These are phyloP conservation scores for Drosophila rellima DNA, from an alignment of 2,888 invertebrate genomes.

Conservation along the genomic window DNA sequence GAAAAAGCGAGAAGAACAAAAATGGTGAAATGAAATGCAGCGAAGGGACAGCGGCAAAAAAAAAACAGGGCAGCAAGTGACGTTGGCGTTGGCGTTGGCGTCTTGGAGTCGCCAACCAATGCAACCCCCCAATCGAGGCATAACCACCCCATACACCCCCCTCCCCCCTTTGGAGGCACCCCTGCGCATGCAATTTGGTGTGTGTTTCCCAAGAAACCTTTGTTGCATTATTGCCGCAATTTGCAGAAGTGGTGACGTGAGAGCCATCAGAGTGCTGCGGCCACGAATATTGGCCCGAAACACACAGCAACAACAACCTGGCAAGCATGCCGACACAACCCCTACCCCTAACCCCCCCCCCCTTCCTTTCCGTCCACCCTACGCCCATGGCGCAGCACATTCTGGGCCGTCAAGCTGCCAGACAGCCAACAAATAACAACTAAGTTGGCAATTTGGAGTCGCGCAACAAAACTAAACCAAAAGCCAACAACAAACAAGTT, in stretches of 20 bases:
- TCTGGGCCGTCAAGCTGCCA: slow-evolving; percentile 52
- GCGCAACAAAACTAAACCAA: slow-evolving; percentile 52
- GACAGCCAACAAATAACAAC: slow-evolving; percentile 78
- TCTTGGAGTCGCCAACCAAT: slow-evolving; percentile 60
- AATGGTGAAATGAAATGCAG: slow-evolving; percentile 65
- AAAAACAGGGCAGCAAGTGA: slow-evolving; percentile 59
- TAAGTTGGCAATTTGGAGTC: slow-evolving; percentile 78
- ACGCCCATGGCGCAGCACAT: slow-evolving; percentile 28
- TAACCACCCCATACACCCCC: no score
- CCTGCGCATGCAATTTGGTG: slow-evolving; percentile 76
- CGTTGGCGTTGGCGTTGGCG: slow-evolving; percentile 38
- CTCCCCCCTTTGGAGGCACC: neutral
- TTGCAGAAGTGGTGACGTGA: slow-evolving; percentile 79
- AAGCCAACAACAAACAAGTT: slow-evolving; percentile 20
- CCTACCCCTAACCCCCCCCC: neutral
- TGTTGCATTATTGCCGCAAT: slow-evolving; percentile 79
- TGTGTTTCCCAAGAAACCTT: slow-evolving; percentile 79
- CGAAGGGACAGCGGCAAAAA: slow-evolving; percentile 25
- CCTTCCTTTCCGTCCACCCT: neutral
- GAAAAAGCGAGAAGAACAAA: slow-evolving; percentile 38
- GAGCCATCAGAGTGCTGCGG: slow-evolving; percentile 76
- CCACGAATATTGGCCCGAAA: slow-evolving; percentile 70
- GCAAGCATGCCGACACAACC: neutral
- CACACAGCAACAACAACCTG: slow-evolving; percentile 1
- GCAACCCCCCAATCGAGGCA: neutral